Percentiles rank a stretch among this genome's conserved stretches.
phyloP scores from a whole-genome alignment of 53 echinoderm and acorn worm genomes.

The Holothuria scabra region DNA sequence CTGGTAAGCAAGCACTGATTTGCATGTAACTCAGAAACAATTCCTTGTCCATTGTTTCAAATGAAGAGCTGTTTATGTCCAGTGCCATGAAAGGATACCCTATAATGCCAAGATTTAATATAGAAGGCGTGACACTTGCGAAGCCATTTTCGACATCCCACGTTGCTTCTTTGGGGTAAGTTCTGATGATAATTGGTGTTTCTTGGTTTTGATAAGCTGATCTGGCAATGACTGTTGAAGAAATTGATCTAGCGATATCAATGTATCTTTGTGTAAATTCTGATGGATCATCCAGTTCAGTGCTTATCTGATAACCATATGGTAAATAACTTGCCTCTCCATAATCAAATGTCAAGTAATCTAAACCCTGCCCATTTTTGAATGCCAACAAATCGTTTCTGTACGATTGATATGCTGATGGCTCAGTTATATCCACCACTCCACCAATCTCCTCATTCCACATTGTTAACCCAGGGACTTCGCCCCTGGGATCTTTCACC shows the following conservation, averaged over 20 bases:
- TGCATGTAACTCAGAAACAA: constrained; percentile 83
- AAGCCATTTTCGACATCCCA: constrained; percentile 86
- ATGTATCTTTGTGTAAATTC: constrained; percentile 72
- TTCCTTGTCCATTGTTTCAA: constrained; percentile 53
- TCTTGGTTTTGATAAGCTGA: constrained; percentile 80
- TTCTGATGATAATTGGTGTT: constrained; percentile 61
- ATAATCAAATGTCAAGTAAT: constrained; percentile 86
- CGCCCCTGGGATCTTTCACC: constrained; percentile 77
- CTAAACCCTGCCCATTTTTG: constrained; percentile 38
- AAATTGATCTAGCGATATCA: constrained; percentile 56
- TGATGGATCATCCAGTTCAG: constrained; percentile 69
- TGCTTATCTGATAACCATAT: constrained; percentile 71
- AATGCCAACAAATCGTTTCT: constrained; percentile 56
- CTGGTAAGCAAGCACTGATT: constrained; percentile 83
- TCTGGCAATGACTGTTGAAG: constrained; percentile 59
- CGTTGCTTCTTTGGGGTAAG: constrained; percentile 57
- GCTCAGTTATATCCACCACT: constrained; percentile 72
- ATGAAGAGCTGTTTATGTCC: constrained; percentile 56
- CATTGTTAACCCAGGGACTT: constrained; percentile 82
- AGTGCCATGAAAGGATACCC: constrained; percentile 91
- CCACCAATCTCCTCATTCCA: constrained; percentile 80
- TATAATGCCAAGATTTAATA: constrained; percentile 75
- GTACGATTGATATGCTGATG: constrained; percentile 69
- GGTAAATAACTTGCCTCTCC: constrained; percentile 93
- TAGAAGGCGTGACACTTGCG: constrained; percentile 84